Evolutionary conservation across 2,888 invertebrate genomes (phyloP).

Genomic region (Noctua janthe): DNA sequence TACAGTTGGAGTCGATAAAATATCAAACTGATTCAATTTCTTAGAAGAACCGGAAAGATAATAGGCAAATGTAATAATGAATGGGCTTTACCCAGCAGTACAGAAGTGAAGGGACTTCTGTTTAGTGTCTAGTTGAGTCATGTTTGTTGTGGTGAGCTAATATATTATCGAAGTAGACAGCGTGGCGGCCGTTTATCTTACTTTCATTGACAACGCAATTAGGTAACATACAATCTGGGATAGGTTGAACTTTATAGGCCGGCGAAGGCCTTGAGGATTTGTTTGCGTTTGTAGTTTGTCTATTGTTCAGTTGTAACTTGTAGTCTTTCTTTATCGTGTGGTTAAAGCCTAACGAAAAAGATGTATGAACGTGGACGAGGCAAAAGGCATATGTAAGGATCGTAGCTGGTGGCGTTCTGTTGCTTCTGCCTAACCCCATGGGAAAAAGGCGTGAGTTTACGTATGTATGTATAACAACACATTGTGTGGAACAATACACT

Average conservation of each 20-base stretch:
- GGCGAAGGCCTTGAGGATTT: not conserved
- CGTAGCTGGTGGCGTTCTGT: not conserved
- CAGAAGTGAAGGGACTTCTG: not conserved
- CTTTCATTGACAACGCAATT: not conserved
- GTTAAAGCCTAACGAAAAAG: no score
- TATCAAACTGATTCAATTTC: not conserved
- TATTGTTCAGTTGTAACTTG: constrained; percentile 4
- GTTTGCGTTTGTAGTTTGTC: not conserved
- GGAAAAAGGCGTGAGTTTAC: not conserved
- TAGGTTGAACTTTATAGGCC: constrained; percentile 11
- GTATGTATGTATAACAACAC: not conserved
- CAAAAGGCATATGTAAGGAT: not conserved
- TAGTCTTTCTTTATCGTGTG: not conserved
- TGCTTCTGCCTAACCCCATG: not conserved
- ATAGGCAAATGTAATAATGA: not conserved
- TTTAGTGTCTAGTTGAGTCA: constrained; percentile 34
- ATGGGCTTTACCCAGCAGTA: constrained; percentile 17
- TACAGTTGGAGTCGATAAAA: not conserved
- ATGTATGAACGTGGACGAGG: not conserved
- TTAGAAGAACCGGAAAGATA: not conserved
- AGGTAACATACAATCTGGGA: constrained; percentile 2
- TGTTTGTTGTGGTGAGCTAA: constrained; percentile 39
- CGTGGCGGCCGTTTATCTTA: constrained; percentile 35
- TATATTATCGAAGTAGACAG: constrained; percentile 32
- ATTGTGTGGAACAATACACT: no score